Conservation (phyloP, 2,797 vertebrate genomes). For the Neosilurus hyrtlii region DNA sequence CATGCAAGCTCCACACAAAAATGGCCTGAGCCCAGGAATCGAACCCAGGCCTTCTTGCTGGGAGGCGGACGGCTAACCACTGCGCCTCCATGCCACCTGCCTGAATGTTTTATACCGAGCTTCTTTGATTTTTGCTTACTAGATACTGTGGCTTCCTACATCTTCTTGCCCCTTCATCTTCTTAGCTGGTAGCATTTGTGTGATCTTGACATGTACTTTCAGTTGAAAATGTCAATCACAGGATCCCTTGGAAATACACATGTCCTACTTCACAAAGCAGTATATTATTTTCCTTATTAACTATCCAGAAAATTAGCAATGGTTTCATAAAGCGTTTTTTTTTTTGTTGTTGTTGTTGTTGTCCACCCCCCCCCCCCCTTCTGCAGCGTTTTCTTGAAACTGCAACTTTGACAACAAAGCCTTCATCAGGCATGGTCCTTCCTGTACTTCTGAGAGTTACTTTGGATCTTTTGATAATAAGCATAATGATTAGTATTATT, state of each 20-base stretch:
- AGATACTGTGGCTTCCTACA: background rate
- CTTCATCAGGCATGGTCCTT: background rate
- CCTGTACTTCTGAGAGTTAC: background rate
- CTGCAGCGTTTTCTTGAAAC: background rate
- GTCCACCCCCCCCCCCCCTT: no score
- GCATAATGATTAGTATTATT: background rate
- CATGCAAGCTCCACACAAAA: no score
- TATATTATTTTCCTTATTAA: background rate
- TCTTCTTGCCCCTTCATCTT: background rate
- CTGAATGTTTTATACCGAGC: background rate
- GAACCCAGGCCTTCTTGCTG: no score
- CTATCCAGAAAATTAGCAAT: background rate
- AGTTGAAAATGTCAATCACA: background rate
- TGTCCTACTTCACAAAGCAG: background rate
- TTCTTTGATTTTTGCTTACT: background rate
- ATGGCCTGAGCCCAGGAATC: no score
- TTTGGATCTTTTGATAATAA: background rate
- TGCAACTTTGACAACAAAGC: background rate
- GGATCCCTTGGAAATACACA: background rate
- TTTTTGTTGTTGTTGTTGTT: background rate
- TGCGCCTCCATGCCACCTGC: background rate
- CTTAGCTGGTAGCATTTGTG: background rate
- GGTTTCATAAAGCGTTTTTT: background rate
- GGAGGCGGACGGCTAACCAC: no score
- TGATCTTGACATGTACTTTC: background rate